Evolutionary conservation across 2,888 invertebrate genomes (phyloP).

Genomic region (Cerastoderma edule): DNA sequence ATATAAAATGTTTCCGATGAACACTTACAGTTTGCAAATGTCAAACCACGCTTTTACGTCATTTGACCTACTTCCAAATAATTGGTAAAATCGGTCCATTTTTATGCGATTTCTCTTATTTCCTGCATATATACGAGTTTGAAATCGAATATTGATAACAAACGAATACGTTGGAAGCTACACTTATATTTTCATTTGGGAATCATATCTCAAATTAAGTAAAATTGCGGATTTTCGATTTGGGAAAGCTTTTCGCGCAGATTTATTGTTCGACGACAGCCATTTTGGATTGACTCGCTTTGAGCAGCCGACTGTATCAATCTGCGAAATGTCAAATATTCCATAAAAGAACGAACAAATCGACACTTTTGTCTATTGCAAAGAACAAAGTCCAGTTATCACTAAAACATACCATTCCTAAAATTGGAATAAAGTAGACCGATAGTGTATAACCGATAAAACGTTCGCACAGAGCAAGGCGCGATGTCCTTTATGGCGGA

Average conservation of each 20-base stretch:
- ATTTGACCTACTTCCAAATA: conserved; percentile 59
- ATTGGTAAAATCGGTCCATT: conserved; percentile 7
- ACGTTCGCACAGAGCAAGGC: conserved; percentile 41
- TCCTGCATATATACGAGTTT: no score
- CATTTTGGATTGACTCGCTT: conserved; percentile 44
- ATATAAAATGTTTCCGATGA: no score
- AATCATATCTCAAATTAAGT: no score
- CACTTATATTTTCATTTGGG: no score
- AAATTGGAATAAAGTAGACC: conserved; percentile 16
- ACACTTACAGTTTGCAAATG: conserved; percentile 20
- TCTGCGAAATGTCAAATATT: conserved; percentile 3
- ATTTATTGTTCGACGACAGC: no score
- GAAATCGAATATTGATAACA: no score
- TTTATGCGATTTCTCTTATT: background rate
- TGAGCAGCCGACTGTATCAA: conserved; percentile 22
- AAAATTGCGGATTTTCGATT: no score
- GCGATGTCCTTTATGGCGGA: conserved; percentile 48
- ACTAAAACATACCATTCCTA: conserved; percentile 41
- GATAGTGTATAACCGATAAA: conserved; percentile 24
- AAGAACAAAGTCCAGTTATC: conserved; percentile 22
- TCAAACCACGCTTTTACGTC: conserved; percentile 58
- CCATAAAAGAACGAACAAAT: background rate
- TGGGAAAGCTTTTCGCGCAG: background rate
- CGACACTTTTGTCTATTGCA: conserved; percentile 27
- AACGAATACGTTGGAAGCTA: no score